These are phyloP conservation scores for Macrobrachium nipponense DNA, from an alignment of 1,140 invertebrate species.

Conservation along the genomic window DNA sequence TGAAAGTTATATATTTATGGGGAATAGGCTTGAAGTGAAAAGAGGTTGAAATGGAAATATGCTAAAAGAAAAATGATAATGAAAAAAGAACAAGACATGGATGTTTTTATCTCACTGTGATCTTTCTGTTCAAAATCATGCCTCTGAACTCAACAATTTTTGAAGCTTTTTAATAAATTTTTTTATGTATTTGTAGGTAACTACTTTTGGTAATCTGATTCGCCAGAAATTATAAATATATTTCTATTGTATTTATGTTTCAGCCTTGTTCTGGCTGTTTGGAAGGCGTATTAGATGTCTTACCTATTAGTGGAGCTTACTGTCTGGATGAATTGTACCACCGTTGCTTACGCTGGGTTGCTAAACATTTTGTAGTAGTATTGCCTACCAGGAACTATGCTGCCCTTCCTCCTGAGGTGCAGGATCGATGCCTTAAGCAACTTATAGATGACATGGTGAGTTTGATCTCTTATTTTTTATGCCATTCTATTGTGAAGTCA, in stretches of 20 bases:
- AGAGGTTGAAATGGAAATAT: no score
- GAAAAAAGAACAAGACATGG: no score
- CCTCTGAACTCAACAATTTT: no score
- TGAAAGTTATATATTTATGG: no score
- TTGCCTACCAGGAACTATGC: conserved; percentile 68
- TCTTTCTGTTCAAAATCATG: no score
- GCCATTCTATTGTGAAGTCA: background rate
- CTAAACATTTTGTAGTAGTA: conserved; percentile 67
- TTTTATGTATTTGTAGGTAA: background rate
- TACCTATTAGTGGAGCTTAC: conserved; percentile 67
- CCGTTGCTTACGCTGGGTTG: conserved; percentile 67
- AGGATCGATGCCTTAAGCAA: conserved; percentile 66
- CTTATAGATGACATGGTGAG: conserved; percentile 64
- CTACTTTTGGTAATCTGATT: background rate
- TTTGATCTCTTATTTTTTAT: background rate
- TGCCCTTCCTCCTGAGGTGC: conserved; percentile 66
- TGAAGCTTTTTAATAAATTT: background rate
- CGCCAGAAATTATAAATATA: background rate
- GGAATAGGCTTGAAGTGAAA: no score
- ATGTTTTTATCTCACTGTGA: no score
- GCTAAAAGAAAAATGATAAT: no score
- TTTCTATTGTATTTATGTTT: background rate
- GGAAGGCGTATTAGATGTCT: conserved; percentile 67
- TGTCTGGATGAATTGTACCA: conserved; percentile 67
- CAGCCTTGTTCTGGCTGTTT: conserved; percentile 67